Evolutionary conservation across 2,113 vertebrate species (phyloP), one percentile per base, ranked within the genome.

Genomic region (Daubentonia madagascariensis): DNA sequence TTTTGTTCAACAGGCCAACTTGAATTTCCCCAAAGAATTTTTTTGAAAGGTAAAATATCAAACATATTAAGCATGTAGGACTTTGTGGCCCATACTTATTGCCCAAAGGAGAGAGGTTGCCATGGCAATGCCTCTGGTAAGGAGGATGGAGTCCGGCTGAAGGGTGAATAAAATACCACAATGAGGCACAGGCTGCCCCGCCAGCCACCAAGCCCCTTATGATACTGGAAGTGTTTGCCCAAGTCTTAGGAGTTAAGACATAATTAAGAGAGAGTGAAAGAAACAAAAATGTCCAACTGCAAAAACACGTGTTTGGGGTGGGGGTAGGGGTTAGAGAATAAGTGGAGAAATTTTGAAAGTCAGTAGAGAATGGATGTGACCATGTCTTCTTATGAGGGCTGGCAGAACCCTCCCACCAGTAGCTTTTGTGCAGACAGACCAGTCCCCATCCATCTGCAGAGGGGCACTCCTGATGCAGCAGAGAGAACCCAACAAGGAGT

Each of bases 11-110:
- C 40, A 65, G 68, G 91, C 50, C 85, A 96, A 95, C 84, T 92
- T 97, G 97, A 98, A 96, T 89, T 88, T 86, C 48, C 85, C 91
- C 65, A 86, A 85, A 89, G 89, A 97, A 90, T 95, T 89, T 96
- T 95, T 95, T 94, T 92, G 48, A 95, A 87, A 75, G 81, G 85
- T 96, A 84, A 93, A 89, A 94, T 96, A 59, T 30, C 79, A 96
- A 90, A 96, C 50, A 81, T 63, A 72, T 54, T 80, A 85, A 92
- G 50, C 72, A 70, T 80, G 1, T 0, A 8, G 23, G 32, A 65
- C 54, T 85, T 93, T 50, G 37, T 63, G 59, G 20, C 78, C 52
- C 86, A 16, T 32, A 96, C 52, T 35, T 28, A 50, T 0, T 23
- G 63, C n/a, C 81, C 61, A 9, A 80, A 96, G 65, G 48, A 83